Evolutionary conservation across 2,888 invertebrate species (phyloP).

Genomic region (Dryococelus australis): DNA sequence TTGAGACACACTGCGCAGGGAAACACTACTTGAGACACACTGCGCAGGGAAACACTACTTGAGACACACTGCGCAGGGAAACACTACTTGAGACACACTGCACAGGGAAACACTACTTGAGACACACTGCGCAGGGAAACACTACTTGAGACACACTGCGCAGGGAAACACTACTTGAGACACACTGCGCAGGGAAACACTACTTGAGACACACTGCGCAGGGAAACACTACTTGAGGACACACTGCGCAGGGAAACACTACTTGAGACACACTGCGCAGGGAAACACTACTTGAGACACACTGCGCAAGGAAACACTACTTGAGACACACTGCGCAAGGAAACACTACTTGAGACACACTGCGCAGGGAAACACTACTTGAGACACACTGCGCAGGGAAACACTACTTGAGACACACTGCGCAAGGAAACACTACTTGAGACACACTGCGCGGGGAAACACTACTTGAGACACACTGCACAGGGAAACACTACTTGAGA

Average conservation of each 20-base stretch:
- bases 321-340: slow-evolving; percentile 55
- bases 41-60: slow-evolving; percentile 54
- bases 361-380: no score
- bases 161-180: slow-evolving; percentile 44
- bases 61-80: slow-evolving; percentile 55
- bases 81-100: slow-evolving; percentile 52
- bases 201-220: no score
- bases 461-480: no score
- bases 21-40: slow-evolving; percentile 43
- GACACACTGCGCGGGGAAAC: no score
- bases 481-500: slow-evolving; percentile 44
- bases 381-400: slow-evolving; percentile 59
- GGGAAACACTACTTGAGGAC: no score
- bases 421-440: slow-evolving; percentile 49
- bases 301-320: slow-evolving; percentile 55
- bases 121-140: no score
- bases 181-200: slow-evolving; percentile 55
- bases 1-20: slow-evolving; percentile 55
- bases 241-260: slow-evolving; percentile 57
- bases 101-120: slow-evolving; percentile 49
- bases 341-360: not conserved
- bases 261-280: slow-evolving; percentile 55
- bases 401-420: slow-evolving; percentile 52
- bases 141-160: no score
- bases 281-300: not conserved